These are phyloP conservation scores for Halcyon leucocephala DNA, from an alignment of 2,797 vertebrate genomes.

Conservation along the genomic window DNA sequence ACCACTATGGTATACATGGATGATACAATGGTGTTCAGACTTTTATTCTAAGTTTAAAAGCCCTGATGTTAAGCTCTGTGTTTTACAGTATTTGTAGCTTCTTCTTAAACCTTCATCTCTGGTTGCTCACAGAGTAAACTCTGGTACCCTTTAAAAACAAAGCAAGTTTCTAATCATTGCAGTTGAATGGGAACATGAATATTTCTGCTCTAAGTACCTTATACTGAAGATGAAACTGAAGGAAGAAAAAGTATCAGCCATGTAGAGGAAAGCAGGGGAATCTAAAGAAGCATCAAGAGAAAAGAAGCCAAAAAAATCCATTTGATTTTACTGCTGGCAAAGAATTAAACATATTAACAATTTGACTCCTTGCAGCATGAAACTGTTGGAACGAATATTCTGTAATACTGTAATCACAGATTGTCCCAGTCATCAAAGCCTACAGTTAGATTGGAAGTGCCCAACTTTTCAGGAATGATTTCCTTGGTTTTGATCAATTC, in stretches of 20 bases:
- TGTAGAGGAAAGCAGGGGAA: neutral
- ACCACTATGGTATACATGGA: neutral
- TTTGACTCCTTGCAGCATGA: neutral
- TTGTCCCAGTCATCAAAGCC: neutral
- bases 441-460: neutral
- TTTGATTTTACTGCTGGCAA: neutral
- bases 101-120: neutral
- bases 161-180: neutral
- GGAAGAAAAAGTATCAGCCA: neutral
- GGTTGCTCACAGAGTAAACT: neutral
- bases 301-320: neutral
- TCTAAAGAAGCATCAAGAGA: neutral
- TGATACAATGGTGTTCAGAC: neutral
- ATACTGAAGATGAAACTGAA: neutral
- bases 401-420: neutral
- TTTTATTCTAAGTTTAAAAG: neutral
- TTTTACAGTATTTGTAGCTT: neutral
- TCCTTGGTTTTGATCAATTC: neutral
- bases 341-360: neutral
- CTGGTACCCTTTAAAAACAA: neutral
- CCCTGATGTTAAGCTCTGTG: neutral
- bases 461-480: neutral
- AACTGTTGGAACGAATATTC: neutral
- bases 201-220: neutral
- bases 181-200: neutral